A percentile compares a stretch with the other conserved stretches of the same genome.
These are phyloP conservation scores for Anhinga rufa DNA, from an alignment of 2,113 vertebrate genomes.

Conservation along the genomic window DNA sequence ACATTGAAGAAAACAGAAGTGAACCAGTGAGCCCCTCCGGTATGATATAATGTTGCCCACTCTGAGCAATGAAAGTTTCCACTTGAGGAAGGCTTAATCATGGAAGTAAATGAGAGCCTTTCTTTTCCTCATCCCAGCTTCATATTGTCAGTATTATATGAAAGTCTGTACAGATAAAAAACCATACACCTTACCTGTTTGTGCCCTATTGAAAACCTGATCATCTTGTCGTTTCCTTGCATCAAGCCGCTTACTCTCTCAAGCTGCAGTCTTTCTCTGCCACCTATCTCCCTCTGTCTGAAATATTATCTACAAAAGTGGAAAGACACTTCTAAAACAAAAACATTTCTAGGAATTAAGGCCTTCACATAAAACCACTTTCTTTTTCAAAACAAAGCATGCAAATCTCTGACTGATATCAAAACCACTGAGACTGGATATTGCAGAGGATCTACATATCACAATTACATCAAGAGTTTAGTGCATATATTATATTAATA, in stretches of 20 bases:
- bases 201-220: background rate
- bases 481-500: background rate
- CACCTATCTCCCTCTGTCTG: slow-evolving; percentile 38
- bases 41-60: background rate
- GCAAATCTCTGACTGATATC: background rate
- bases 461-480: background rate
- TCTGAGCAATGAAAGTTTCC: background rate
- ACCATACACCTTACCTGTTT: background rate
- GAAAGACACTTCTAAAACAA: background rate
- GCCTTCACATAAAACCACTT: background rate
- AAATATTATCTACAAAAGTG: background rate
- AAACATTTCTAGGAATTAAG: background rate
- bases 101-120: background rate
- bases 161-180: background rate
- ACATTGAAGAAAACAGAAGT: background rate
- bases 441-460: background rate
- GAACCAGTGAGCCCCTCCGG: background rate
- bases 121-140: background rate
- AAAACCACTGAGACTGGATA: background rate
- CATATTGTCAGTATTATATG: background rate
- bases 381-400: background rate
- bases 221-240: background rate
- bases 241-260: background rate
- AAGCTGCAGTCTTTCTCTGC: slow-evolving; percentile 48
- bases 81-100: background rate